Evolutionary conservation across 2,888 invertebrate species (phyloP).

Genomic region (Drepanosiphum platanoidis): DNA sequence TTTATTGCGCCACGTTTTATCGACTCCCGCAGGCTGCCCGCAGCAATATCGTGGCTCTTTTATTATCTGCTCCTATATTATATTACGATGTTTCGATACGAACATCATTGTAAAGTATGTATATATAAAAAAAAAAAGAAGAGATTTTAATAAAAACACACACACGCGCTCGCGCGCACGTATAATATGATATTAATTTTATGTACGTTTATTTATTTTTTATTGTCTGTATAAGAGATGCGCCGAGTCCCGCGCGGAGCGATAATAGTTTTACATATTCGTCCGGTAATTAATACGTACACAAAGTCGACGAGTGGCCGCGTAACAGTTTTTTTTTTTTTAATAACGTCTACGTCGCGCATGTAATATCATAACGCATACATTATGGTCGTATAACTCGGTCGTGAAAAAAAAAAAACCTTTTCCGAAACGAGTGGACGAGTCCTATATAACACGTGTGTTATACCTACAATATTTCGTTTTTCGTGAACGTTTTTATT

Average conservation of each 20-base stretch:
- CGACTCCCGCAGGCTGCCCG: neutral
- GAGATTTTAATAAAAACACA: too few relatives aligned
- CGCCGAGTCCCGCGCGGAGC: neutral
- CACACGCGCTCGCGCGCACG: neutral
- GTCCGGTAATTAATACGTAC: neutral
- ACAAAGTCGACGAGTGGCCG: neutral
- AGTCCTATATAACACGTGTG: neutral
- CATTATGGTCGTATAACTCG: neutral
- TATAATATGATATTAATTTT: neutral
- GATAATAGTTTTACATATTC: conserved; percentile 27
- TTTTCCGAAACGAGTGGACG: too few relatives aligned
- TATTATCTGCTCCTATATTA: neutral
- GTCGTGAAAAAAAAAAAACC: neutral
- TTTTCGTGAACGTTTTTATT: too few relatives aligned
- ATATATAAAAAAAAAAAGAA: too few relatives aligned
- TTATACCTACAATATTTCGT: too few relatives aligned
- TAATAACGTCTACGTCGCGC: neutral
- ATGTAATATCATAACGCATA: neutral
- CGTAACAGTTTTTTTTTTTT: neutral
- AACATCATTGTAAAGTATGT: neutral
- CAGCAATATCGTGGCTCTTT: neutral
- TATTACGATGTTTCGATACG: too few relatives aligned
- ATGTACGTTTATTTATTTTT: neutral
- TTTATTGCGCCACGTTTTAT: neutral
- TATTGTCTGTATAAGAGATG: conserved; percentile 12